Percentiles rank a stretch among this genome's conserved stretches.
phyloP scores from a whole-genome alignment of 1,140 invertebrate genomes.

The Callitettix versicolor region DNA sequence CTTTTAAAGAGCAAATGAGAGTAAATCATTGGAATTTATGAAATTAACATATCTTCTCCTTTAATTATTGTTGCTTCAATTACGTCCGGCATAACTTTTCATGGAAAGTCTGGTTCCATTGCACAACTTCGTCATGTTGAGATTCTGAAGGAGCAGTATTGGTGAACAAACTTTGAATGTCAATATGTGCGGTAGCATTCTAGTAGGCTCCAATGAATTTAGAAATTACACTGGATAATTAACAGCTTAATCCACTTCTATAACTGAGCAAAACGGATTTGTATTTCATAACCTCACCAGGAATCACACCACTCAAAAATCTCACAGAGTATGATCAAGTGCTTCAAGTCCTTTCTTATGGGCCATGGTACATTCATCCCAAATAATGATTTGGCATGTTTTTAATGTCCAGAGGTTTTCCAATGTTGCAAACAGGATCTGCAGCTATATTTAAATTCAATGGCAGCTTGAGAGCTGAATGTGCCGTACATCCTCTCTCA shows the following conservation, averaged over 20 bases:
- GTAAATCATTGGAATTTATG: too few relatives aligned
- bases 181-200: slow-evolving; percentile 20
- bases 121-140: too few relatives aligned
- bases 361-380: slow-evolving; percentile 33
- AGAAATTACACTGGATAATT: too few relatives aligned
- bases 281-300: slow-evolving; percentile 11
- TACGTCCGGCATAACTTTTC: too few relatives aligned
- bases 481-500: slow-evolving; percentile 30
- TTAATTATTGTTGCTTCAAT: too few relatives aligned
- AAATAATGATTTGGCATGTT: slow-evolving; percentile 28
- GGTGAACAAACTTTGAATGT: slow-evolving; percentile 16
- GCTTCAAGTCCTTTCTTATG: slow-evolving; percentile 23
- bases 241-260: slow-evolving; percentile 3
- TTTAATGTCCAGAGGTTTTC: slow-evolving; percentile 15
- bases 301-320: slow-evolving; percentile 25
- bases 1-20: too few relatives aligned
- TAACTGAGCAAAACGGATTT: slow-evolving; percentile 2
- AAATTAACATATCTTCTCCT: too few relatives aligned
- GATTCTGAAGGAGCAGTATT: too few relatives aligned
- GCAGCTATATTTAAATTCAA: slow-evolving; percentile 10
- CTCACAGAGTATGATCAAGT: slow-evolving; percentile 21
- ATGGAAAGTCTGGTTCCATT: background rate
- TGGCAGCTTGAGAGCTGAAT: slow-evolving; percentile 24
- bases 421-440: slow-evolving; percentile 25
- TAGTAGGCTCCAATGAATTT: background rate